Evolutionary conservation across 2,113 vertebrate genomes (phyloP), one percentile per base, ranked within the genome.

Genomic region (Plestiodon gilberti): DNA sequence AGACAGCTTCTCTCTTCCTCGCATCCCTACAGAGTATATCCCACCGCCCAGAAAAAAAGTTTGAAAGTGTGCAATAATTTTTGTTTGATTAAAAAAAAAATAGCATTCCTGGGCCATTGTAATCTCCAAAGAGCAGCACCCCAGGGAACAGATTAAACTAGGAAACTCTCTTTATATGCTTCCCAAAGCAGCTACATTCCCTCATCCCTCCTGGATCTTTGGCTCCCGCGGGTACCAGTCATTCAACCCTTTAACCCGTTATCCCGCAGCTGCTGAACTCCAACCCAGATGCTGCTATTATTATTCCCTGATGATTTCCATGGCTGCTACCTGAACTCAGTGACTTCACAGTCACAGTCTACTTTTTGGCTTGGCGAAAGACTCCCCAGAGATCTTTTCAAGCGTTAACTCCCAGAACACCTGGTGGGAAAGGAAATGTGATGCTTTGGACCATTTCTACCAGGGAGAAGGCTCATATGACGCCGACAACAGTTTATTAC

Each of bases 111-210:
- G 40, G 61, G 74, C 79, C 14, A 25, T 82, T 89, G 89, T 20
- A 35, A 78, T 87, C 91, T 84, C 73, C 85, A 61, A 18, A 91
- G 92, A 38, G 11, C 82, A 79, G 0, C 82, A 74, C 92, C 90
- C 91, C 85, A 33, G 81, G 80, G 76, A 70, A 79, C 71, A 59
- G 61, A 83, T 87, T 92, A 87, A 94, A 85, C 82, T 89, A 52
- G n/a, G 80, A 55, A 92, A 91, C 57, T 73, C 11, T 14, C 84
- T 84, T 71, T n/a, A 75, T 6, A 0, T 65, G 78, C 86, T 64
- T 78, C 6, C 0, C 67, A 84, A 80, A 0, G 0, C 3, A 9
- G 59, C 0, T 84, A 43, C 33, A 77, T 65, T 61, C 71, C 88
- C 90, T 52, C 0, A 1, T 76, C 3, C 6, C 8, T 0, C 40